A percentile compares a stretch with the other conserved stretches of the same genome.
phyloP scores from a whole-genome alignment of 2,888 invertebrate genomes.

The Lasioglossum pauxillum region DNA sequence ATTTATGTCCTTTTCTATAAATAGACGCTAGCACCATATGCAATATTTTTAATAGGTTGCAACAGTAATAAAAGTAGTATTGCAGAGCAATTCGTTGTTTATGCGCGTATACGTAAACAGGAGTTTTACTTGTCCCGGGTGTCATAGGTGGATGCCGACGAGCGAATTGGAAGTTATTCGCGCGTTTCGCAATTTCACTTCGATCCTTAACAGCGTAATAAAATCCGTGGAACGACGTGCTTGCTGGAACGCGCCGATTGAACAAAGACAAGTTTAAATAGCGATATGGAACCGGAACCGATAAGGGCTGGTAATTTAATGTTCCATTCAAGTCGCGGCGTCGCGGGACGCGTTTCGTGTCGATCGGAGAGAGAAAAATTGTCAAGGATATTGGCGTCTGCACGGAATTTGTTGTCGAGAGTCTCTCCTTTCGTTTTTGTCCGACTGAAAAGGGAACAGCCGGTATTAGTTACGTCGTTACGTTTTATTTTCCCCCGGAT shows the following conservation, averaged over 20 bases:
- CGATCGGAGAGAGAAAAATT: neutral
- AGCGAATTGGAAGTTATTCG: neutral
- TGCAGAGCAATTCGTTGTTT: neutral
- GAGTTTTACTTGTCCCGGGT: neutral
- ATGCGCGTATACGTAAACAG: neutral
- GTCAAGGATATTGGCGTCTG: neutral
- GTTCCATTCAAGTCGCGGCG: neutral
- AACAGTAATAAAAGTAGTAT: neutral
- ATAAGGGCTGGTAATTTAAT: neutral
- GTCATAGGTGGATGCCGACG: neutral
- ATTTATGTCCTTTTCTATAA: no score
- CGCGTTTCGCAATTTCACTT: neutral
- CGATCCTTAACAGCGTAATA: neutral
- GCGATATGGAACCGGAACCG: constrained; percentile 9
- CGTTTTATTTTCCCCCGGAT: neutral
- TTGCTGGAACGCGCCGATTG: neutral
- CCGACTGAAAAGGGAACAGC: neutral
- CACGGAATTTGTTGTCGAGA: neutral
- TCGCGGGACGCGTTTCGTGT: neutral
- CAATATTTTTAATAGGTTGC: neutral
- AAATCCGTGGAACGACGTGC: neutral
- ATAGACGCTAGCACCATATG: neutral
- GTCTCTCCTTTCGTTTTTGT: neutral
- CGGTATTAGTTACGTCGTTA: neutral
- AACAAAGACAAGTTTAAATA: constrained; percentile 7